Evolutionary conservation across 23 tunicate genomes (phyloP), one percentile per base, ranked within the genome.

Genomic region (Clavelina lepadiformis): DNA sequence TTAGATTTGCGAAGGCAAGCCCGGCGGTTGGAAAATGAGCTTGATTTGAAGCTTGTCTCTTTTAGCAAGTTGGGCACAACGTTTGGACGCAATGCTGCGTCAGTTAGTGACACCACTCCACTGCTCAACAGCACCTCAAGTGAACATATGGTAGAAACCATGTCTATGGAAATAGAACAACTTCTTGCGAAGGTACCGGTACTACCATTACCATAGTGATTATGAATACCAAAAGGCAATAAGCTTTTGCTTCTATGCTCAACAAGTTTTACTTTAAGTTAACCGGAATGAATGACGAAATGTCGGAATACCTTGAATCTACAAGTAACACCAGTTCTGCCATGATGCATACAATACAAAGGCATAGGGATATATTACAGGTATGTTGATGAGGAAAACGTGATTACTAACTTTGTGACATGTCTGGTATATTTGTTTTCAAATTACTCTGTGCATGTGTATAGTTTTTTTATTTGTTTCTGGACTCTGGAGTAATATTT

Each of bases 131-230:
- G 75, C 58, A 46, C 83, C 8, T 75, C 84, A 29, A 81, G 80
- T 50, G 83, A 81, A 35, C 83, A 85, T 27, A 89, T 89, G 97
- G 57, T 89, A 36, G 97, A 89, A 64, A 89, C 97, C 3, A 89
- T 89, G 97, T 89, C 97, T 13, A 81, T 89, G 89, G 97, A 89
- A 75, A 89, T 89, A 22, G 97, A 89, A 46, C 97, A 89, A 76
- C 83, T 89, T 44, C 83, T 89, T 2, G 72, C 87, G 19, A 81
- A 83, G 45, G 92, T 83, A 81, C 8, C 15, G 15, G 49, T 44
- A 15, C 15, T 44, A 44, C 15, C 15, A 11, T 44, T 13, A 44
- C 50, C 18, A 44, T 44, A 44, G 13, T 44, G 18, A 44, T 13
- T 44, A 18, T 44, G 50, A 13, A 13, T 13, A 44, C 13, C 50